phyloP scores from a whole-genome alignment of 2,797 vertebrate genomes.

The Eurystomus glaucurus region DNA sequence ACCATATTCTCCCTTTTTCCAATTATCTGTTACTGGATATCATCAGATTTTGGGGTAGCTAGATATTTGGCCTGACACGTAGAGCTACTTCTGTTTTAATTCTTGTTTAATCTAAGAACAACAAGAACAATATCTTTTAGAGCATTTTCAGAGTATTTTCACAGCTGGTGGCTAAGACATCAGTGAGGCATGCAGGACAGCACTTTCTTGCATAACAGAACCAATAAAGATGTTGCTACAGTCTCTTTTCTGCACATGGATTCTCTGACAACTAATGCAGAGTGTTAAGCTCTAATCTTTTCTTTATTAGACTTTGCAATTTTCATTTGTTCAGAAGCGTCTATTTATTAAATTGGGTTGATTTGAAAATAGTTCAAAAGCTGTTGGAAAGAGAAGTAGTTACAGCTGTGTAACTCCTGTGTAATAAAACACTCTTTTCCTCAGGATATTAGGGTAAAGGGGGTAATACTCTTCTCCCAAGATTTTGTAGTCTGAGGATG shows the following conservation, averaged over 20 bases:
- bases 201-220: not conserved
- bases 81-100: not conserved
- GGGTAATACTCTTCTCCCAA: accelerated
- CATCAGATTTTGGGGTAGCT: not conserved
- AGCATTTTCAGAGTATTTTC: not conserved
- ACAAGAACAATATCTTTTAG: accelerated
- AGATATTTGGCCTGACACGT: not conserved
- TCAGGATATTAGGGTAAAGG: not conserved
- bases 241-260: not conserved
- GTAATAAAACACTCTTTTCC: accelerated
- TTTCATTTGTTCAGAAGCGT: not conserved
- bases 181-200: accelerated
- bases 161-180: not conserved
- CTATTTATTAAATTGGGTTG: not conserved
- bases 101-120: not conserved
- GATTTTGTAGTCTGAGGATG: not conserved
- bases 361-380: not conserved
- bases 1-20: not conserved
- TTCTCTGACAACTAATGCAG: not conserved
- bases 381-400: not conserved
- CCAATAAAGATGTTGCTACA: not conserved
- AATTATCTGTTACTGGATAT: accelerated
- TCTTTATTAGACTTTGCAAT: not conserved
- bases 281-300: not conserved
- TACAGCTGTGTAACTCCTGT: not conserved